Evolutionary conservation across 2,797 vertebrate genomes (phyloP).

Genomic region (Salarias fasciatus): DNA sequence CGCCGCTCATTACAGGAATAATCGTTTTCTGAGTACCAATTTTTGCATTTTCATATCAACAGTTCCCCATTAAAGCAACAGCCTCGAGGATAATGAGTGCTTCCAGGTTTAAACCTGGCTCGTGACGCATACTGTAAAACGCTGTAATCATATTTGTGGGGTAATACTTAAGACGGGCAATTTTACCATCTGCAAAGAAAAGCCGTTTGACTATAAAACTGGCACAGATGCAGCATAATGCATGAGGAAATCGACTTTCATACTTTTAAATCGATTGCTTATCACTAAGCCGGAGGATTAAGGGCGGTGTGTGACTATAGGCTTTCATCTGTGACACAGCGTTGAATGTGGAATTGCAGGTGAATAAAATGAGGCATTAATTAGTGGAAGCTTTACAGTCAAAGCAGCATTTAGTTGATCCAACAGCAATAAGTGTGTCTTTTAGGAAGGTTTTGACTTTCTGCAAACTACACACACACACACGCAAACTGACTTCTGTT

Average conservation of each 20-base stretch:
- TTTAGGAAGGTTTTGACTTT: slow-evolving; percentile 31
- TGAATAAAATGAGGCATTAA: slow-evolving; percentile 48
- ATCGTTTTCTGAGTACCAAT: slow-evolving; percentile 6
- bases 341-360: slow-evolving; percentile 35
- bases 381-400: slow-evolving; percentile 26
- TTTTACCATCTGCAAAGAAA: slow-evolving; percentile 32
- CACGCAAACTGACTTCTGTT: no score
- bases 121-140: neutral
- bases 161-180: slow-evolving; percentile 29
- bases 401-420: slow-evolving; percentile 28
- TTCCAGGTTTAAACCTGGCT: slow-evolving; percentile 15
- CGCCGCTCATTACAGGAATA: slow-evolving; percentile 24
- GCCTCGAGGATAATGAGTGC: neutral
- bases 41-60: slow-evolving; percentile 18
- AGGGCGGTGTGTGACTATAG: slow-evolving; percentile 36
- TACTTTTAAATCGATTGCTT: slow-evolving; percentile 49
- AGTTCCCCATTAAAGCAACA: neutral
- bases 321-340: slow-evolving; percentile 54
- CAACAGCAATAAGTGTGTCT: slow-evolving; percentile 20
- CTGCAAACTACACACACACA: slow-evolving; percentile 5
- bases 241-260: slow-evolving; percentile 49
- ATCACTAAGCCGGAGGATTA: slow-evolving; percentile 54
- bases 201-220: slow-evolving; percentile 22
- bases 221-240: slow-evolving; percentile 27
- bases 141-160: slow-evolving; percentile 15